Evolutionary conservation across 2,113 vertebrate species (phyloP).

Genomic region (Pomatorhinus ruficollis): DNA sequence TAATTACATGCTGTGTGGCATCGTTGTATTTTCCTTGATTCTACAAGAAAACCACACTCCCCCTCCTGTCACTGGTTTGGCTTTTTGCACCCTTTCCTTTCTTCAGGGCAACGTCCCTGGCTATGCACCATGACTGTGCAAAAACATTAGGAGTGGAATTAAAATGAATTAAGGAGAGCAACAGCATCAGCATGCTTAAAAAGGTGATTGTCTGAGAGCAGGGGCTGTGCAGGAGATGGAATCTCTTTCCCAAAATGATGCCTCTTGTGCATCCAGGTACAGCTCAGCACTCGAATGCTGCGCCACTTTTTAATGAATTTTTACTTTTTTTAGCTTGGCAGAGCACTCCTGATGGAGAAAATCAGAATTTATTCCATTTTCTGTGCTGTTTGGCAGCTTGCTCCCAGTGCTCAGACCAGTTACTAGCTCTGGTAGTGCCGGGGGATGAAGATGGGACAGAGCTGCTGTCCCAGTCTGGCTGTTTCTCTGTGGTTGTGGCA

Average conservation of each 20-base stretch:
- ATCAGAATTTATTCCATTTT: neutral
- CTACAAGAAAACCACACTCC: neutral
- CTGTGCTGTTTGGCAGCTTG: neutral
- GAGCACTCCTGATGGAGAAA: neutral
- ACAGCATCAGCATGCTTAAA: neutral
- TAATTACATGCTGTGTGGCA: neutral
- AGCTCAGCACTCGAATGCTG: neutral
- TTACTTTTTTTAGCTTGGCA: neutral
- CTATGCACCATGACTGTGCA: accelerated
- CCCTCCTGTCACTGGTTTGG: accelerated
- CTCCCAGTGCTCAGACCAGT: neutral
- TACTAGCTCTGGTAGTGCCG: neutral
- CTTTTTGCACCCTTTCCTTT: neutral
- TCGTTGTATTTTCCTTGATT: neutral
- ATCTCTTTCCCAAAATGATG: neutral
- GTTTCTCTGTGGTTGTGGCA: accelerated
- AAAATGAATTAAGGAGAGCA: neutral
- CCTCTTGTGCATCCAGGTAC: neutral
- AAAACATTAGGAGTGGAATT: neutral
- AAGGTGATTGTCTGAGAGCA: neutral
- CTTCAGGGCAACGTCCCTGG: neutral
- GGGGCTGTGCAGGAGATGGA: neutral
- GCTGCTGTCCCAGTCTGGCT: neutral
- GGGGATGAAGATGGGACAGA: neutral
- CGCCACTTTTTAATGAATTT: neutral